phyloP scores from a whole-genome alignment of 2,888 invertebrate genomes.

The Aporophyla nigra region DNA sequence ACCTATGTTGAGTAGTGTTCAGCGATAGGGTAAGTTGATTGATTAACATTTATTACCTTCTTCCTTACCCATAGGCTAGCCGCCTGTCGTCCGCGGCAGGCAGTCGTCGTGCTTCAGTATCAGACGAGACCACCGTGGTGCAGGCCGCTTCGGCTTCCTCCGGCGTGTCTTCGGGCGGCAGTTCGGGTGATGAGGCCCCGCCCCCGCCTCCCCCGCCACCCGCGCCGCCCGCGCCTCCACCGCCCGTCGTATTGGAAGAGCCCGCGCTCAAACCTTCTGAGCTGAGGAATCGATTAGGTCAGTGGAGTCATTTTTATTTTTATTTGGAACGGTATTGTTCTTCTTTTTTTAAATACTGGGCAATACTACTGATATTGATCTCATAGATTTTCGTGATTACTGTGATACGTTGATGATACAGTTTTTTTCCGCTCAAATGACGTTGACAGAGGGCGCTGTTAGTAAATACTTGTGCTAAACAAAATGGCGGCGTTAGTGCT shows the following conservation, averaged over 20 bases:
- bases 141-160: slow-evolving; percentile 84
- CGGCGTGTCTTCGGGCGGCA: slow-evolving; percentile 86
- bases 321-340: not conserved
- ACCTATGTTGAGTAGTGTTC: not conserved
- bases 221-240: slow-evolving; percentile 86
- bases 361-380: too few relatives aligned
- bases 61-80: slow-evolving; percentile 78
- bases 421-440: too few relatives aligned
- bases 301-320: slow-evolving; percentile 58
- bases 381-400: not conserved
- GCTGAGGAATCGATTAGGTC: slow-evolving; percentile 87
- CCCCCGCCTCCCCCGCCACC: slow-evolving; percentile 94
- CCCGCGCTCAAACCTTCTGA: slow-evolving; percentile 91
- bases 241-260: slow-evolving; percentile 92
- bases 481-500: not conserved
- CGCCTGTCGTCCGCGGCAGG: slow-evolving; percentile 87
- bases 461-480: not conserved
- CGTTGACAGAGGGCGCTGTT: not conserved
- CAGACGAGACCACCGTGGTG: slow-evolving; percentile 80
- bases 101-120: slow-evolving; percentile 84
- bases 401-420: too few relatives aligned
- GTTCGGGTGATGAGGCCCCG: slow-evolving; percentile 90
- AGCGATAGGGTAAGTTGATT: not conserved
- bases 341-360: too few relatives aligned
- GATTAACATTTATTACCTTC: not conserved